Evolutionary conservation across 2,113 vertebrate genomes (phyloP), one percentile per base, ranked within the genome.

Genomic region (Candoia aspera): DNA sequence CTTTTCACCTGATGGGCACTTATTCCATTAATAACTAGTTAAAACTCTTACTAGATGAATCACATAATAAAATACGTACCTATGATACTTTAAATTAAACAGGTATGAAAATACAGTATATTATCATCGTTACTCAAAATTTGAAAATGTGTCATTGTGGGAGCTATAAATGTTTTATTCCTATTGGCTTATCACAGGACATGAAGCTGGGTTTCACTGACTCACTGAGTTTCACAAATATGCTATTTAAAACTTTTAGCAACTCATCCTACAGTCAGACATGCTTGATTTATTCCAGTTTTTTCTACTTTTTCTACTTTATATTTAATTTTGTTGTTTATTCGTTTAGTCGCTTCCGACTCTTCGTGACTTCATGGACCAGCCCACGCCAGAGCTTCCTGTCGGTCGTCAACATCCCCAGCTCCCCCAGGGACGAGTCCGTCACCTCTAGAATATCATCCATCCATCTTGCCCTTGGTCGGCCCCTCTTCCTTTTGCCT

Each of bases 81-180:
- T 73, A 46, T 68, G 91, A 89, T 86, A 10, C 24, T 54, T 93
- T 54, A 29, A 92, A 60, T 84, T 29, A 89, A 37, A 60, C 4
- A 46, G 55, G 13, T 46, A 86, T 86, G 49, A 91, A 90, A 90
- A 26, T 23, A 57, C 15, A 33, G 13, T 10, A 29, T 89, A 79
- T 86, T 46, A 59, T 79, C 26, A 46, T 87, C 60, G 59, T 89
- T 89, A 64, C n/a, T 64, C 13, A 6, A 19, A 23, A 29, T 10
- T 83, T 59, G 15, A 62, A 55, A 60, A 87, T 57, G 55, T 87
- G 55, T 86, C 55, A 86, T n/a, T 83, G 84, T 59, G 46, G 53
- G 84, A 60, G 15, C 87, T 83, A 55, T 89, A 86, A 93, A 88
- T 1, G 11, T 93, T 91, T 89, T 89, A 91, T 91, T 91, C 54